These are phyloP conservation scores for Ophion ellenae DNA, from an alignment of 2,888 invertebrate genomes.

Conservation along the genomic window DNA sequence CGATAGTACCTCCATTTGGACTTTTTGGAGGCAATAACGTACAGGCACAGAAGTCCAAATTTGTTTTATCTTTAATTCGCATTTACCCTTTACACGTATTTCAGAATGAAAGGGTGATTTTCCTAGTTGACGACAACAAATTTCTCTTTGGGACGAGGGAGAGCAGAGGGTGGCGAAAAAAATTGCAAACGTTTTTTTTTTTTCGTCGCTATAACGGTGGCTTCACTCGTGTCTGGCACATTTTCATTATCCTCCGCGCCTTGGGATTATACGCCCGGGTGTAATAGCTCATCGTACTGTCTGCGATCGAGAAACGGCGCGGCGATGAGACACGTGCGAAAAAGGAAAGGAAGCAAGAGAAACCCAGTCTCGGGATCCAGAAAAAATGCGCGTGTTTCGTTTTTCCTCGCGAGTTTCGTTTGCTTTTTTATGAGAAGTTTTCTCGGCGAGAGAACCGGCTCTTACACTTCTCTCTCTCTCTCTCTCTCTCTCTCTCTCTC, in stretches of 20 bases:
- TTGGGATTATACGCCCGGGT: constrained; percentile 19
- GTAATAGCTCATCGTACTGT: constrained; percentile 29
- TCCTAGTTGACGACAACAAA: not conserved
- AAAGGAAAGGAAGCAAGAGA: constrained; percentile 46
- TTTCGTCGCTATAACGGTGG: not conserved
- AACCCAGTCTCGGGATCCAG: constrained; percentile 19
- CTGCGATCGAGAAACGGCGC: constrained; percentile 22
- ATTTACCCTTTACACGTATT: too few relatives aligned
- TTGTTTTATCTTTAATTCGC: too few relatives aligned
- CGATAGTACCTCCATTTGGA: too few relatives aligned
- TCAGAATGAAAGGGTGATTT: not conserved
- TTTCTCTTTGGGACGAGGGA: not conserved
- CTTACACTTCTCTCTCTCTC: constrained; percentile 3
- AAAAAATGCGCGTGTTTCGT: constrained; percentile 51
- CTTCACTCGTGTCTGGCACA: constrained; percentile 1
- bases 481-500: not conserved
- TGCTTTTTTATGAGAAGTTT: constrained; percentile 34
- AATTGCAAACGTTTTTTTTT: not conserved
- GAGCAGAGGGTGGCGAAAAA: not conserved
- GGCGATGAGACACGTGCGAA: constrained; percentile 28
- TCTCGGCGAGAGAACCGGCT: constrained; percentile 18
- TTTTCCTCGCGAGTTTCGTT: constrained; percentile 45
- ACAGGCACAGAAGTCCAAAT: too few relatives aligned
- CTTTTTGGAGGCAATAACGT: too few relatives aligned
- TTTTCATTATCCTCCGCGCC: constrained; percentile 32